Evolutionary conservation across 2,797 vertebrate genomes (phyloP), one percentile per base, ranked within the genome.

Genomic region (Lagocephalus sceleratus): DNA sequence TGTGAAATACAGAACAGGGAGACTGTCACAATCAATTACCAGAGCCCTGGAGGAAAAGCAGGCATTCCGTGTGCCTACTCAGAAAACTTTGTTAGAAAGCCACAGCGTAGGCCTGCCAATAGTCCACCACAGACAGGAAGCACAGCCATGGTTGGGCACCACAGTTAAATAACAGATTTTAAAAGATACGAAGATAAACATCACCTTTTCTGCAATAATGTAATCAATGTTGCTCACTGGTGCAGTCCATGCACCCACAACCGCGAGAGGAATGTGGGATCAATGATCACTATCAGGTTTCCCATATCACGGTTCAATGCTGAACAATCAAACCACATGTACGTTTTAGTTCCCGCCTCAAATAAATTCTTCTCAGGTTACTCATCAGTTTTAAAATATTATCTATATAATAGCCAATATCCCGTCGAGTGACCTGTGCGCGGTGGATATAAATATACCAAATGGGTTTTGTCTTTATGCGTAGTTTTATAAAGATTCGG

Each of bases 11-110:
- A 64, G 67, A 79, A 79, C 73, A 77, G 73, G 68, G 75, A 69
- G 60, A 66, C 73, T 77, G 83, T 81, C 83, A 79, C 72, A 75
- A 78, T 86, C 79, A 81, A 85, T 85, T 84, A 85, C 68, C 66
- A 68, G 63, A 62, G 63, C 53, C 71, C 76, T 66, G 71, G 57
- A 76, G 74, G 68, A 75, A 67, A 71, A 41, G 62, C 67, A 84
- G 64, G 60, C 71, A 38, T 63, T 42, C 51, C 52, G 32, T 68
- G 68, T 55, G 60, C 52, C 66, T 58, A 66, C 63, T 80, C 47
- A 65, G 42, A 75, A 73, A 51, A 39, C 64, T 54, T 41, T 73
- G 60, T 60, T 55, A 72, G 54, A 19, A 38, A 64, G 39, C 56
- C 54, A 51, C 56, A 17, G 20, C 19, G 29, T 59, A 68, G 51